Base-by-base conservation (phyloP, 2,888 invertebrate species). In the Stenotaenia linearis region DNA sequence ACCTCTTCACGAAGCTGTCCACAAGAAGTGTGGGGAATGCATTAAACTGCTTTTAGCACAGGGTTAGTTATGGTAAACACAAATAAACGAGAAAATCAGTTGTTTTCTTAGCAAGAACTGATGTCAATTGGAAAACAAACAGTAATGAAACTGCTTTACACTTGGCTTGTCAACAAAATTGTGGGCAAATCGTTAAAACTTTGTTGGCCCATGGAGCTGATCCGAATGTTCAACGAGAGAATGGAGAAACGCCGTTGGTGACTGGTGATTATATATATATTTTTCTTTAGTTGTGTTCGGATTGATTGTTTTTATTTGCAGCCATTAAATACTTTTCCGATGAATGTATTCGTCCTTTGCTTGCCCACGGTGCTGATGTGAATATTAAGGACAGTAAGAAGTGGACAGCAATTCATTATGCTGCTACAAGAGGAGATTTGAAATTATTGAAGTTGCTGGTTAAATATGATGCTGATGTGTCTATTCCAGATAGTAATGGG, bases 1-100 rank as follows among this genome's bases (percentile, higher is more conserved):
- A 37, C 84, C 86, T n/a, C 78, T 86, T 9, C 87, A 87, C 83
- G 86, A 86, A 80, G 86, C 86, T 12, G 84, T 84, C n/a, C 83
- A 84, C 61, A 80, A 83, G 3, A 84, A 84, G 1, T 84, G 85
- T 80, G 77, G 85, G 7, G 82, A 83, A n/a, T 83, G 82, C 50
- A 50, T 50, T 50, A 50, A 18, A 15, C n/a, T 50, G 18, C 50
- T 50, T 5, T n/a, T 50, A 18, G 50, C 50, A 7, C 50, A 50
- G n/a, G 50, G 50, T 50, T 50, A 50, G 50, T 50, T 18, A 50
- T n/a, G n/a, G n/a, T n/a, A n/a, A n/a, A n/a, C n/a, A n/a, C n/a
- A n/a, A n/a, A n/a, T n/a, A n/a, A n/a, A n/a, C n/a, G n/a, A n/a
- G n/a, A n/a, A n/a, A n/a, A n/a, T n/a, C n/a, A n/a, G n/a, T n/a